Conservation (phyloP, 2,113 vertebrate species). For the Eclectus roratus region DNA sequence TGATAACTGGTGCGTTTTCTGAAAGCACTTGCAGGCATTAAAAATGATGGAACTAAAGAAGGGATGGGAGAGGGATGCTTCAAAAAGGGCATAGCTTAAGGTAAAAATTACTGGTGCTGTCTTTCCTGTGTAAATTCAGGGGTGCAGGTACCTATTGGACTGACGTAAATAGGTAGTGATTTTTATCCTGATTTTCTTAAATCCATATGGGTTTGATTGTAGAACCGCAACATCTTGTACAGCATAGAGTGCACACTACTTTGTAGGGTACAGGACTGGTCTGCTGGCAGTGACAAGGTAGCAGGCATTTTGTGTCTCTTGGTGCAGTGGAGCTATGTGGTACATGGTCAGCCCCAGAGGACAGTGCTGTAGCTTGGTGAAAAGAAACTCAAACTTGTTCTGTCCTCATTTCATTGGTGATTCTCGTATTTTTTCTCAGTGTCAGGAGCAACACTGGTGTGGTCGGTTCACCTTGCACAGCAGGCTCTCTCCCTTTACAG, state of each 20-base stretch:
- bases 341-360: background rate
- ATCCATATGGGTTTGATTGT: background rate
- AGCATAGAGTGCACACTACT: fast-evolving
- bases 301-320: background rate
- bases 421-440: background rate
- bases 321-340: fast-evolving
- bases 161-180: background rate
- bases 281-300: background rate
- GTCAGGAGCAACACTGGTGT: background rate
- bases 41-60: fast-evolving
- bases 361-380: background rate
- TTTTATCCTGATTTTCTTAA: background rate
- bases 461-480: fast-evolving
- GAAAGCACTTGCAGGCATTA: background rate
- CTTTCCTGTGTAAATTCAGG: background rate
- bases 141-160: fast-evolving
- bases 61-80: background rate
- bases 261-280: fast-evolving
- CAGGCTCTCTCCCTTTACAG: background rate
- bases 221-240: fast-evolving
- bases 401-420: background rate
- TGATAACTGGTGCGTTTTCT: fast-evolving
- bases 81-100: background rate
- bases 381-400: background rate
- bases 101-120: background rate